These are phyloP conservation scores for Patiria pectinifera DNA, from an alignment of 53 echinoderm and acorn worm genomes.

Conservation along the genomic window DNA sequence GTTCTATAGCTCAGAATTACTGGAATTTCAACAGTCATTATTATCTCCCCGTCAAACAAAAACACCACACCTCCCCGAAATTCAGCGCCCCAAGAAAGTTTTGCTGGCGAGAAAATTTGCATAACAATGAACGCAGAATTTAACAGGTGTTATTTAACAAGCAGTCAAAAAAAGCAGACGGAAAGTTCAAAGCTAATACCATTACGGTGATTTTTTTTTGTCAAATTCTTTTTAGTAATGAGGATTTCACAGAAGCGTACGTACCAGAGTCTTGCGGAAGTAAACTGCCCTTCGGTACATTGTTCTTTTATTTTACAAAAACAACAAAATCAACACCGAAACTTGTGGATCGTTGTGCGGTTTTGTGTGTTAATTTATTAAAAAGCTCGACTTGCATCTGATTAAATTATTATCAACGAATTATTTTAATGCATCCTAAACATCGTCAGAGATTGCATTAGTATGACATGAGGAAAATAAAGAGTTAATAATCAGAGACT, in stretches of 20 bases:
- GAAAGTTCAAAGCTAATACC: not conserved
- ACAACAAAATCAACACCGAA: no score
- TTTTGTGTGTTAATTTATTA: not conserved
- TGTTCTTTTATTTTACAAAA: no score
- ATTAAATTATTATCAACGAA: not conserved
- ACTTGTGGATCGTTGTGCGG: no score
- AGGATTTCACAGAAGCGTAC: no score
- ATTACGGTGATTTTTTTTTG: no score
- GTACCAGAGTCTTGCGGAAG: no score
- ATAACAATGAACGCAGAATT: not conserved
- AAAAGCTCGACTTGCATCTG: not conserved
- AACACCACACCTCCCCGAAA: not conserved
- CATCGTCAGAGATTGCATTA: not conserved
- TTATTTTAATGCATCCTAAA: not conserved
- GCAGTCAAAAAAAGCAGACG: not conserved
- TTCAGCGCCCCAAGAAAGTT: not conserved
- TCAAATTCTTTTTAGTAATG: no score
- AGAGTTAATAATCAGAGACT: no score
- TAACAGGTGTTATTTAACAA: not conserved
- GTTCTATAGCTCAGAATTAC: not conserved
- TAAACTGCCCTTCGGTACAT: no score
- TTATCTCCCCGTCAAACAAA: not conserved
- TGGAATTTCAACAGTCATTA: not conserved
- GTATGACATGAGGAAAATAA: no score
- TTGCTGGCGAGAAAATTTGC: slow-evolving; percentile 4